phyloP scores from a whole-genome alignment of 2,797 vertebrate species.

The Rhabdomys pumilio region DNA sequence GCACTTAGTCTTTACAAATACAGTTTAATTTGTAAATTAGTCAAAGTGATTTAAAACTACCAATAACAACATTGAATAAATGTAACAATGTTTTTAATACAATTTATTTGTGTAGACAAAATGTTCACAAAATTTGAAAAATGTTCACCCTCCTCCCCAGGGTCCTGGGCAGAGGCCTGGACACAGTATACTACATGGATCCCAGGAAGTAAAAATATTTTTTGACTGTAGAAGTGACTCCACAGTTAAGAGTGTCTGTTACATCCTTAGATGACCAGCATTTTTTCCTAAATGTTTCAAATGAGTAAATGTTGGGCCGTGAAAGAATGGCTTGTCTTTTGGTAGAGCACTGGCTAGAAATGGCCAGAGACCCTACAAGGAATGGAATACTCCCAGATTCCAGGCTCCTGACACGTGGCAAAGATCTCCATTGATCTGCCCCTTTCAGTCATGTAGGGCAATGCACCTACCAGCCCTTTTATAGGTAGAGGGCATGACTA shows the following conservation, averaged over 20 bases:
- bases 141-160: fast-evolving
- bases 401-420: too few relatives aligned
- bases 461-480: too few relatives aligned
- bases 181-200: not conserved
- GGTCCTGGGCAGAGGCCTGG: too few relatives aligned
- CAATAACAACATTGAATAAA: not conserved
- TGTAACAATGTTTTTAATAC: not conserved
- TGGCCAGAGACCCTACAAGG: too few relatives aligned
- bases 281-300: not conserved
- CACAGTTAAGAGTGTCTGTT: not conserved
- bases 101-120: not conserved
- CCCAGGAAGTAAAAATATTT: not conserved
- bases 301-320: too few relatives aligned
- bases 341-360: too few relatives aligned
- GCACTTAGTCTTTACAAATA: not conserved
- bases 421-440: too few relatives aligned
- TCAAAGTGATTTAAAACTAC: not conserved
- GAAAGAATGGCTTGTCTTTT: too few relatives aligned
- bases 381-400: too few relatives aligned
- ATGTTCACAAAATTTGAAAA: not conserved
- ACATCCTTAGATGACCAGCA: not conserved
- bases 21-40: not conserved
- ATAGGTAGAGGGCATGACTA: too few relatives aligned
- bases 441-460: too few relatives aligned
- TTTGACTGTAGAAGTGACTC: not conserved